Conservation (phyloP, 1,140 invertebrate species). For the Drosophila sp. region DNA sequence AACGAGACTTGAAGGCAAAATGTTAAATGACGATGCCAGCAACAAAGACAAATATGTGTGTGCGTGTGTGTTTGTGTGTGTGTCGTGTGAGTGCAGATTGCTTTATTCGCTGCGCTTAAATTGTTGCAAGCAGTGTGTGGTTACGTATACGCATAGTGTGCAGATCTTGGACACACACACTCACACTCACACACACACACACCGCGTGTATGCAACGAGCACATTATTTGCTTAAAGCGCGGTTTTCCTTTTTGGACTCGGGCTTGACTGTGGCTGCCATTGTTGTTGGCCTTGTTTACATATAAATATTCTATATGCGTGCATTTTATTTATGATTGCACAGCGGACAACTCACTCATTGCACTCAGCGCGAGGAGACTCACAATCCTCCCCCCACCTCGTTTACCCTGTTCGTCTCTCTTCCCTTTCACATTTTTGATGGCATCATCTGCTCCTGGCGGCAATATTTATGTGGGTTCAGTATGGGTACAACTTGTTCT, state of each 20-base stretch:
- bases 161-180: constrained; percentile 39
- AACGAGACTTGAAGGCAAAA: constrained; percentile 78
- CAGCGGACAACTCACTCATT: constrained; percentile 50
- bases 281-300: constrained; percentile 58
- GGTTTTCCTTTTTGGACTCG: constrained; percentile 22
- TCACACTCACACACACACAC: no score
- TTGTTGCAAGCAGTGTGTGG: constrained; percentile 27
- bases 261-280: constrained; percentile 18
- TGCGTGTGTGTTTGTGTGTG: constrained; percentile 7
- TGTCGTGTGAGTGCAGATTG: constrained; percentile 21
- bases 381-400: neutral
- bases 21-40: constrained; percentile 78
- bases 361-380: constrained; percentile 29
- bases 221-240: constrained; percentile 48
- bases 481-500: constrained; percentile 6
- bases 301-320: constrained; percentile 74
- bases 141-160: neutral
- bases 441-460: constrained; percentile 60
- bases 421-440: constrained; percentile 56
- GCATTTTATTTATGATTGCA: constrained; percentile 80
- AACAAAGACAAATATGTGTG: constrained; percentile 18
- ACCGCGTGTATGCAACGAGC: neutral
- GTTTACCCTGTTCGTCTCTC: neutral
- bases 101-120: constrained; percentile 40
- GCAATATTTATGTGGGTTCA: constrained; percentile 49